A percentile compares a stretch with the other conserved stretches of the same genome.
These are phyloP conservation scores for Ifrita kowaldi DNA, from an alignment of 2,113 vertebrate genomes.

Conservation along the genomic window DNA sequence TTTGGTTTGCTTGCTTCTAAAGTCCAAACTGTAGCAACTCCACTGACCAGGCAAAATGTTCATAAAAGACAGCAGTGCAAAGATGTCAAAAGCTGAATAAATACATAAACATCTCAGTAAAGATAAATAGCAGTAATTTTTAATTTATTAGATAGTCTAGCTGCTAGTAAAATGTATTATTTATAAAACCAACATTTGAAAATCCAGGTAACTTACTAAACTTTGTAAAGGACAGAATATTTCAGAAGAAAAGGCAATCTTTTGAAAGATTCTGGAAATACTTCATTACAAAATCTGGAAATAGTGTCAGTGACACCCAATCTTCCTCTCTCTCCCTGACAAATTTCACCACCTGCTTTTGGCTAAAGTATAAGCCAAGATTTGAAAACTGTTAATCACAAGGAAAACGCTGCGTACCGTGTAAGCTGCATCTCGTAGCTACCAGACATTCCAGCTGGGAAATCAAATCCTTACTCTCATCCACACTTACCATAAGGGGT, in stretches of 20 bases:
- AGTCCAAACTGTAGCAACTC: background rate
- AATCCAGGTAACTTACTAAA: background rate
- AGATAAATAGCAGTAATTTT: background rate
- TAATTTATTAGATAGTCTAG: background rate
- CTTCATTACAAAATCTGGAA: background rate
- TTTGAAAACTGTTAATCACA: background rate
- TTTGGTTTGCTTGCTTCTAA: background rate
- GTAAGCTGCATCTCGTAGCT: background rate
- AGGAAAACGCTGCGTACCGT: background rate
- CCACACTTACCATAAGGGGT: background rate
- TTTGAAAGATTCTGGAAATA: background rate
- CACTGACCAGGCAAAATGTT: background rate
- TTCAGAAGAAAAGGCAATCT: background rate
- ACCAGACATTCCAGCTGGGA: background rate
- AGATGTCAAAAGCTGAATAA: background rate
- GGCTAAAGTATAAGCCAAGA: background rate
- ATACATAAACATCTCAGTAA: background rate
- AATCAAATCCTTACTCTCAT: background rate
- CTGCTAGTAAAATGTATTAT: background rate
- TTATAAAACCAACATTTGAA: background rate
- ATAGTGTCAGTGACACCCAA: background rate
- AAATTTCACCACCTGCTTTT: slow-evolving; percentile 15
- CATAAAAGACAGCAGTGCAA: background rate
- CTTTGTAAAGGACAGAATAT: background rate
- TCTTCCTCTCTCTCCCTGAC: background rate